These are phyloP conservation scores for Tetropium fuscum DNA, from an alignment of 2,888 invertebrate genomes.

Conservation along the genomic window DNA sequence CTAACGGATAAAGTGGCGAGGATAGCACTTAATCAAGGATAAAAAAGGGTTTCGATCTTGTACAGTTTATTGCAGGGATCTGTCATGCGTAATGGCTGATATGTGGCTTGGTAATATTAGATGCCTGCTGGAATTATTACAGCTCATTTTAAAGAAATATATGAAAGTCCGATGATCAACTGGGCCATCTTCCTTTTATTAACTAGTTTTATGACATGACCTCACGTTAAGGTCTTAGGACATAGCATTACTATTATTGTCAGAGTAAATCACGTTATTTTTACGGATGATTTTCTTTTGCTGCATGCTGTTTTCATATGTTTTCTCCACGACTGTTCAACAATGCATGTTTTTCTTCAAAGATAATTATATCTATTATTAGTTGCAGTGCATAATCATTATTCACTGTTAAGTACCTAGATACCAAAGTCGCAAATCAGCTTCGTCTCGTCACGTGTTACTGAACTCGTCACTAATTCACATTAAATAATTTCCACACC, in stretches of 20 bases:
- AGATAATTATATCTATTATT: too few relatives aligned
- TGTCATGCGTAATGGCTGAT: conserved; percentile 37
- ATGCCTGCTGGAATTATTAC: neutral
- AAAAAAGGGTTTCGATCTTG: conserved; percentile 45
- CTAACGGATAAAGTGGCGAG: conserved; percentile 41
- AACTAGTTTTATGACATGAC: conserved; percentile 1
- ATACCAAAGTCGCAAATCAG: too few relatives aligned
- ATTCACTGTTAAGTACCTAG: too few relatives aligned
- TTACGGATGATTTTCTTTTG: neutral
- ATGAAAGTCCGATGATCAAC: conserved; percentile 8
- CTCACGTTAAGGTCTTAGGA: neutral
- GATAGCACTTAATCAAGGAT: conserved; percentile 44
- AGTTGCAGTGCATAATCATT: too few relatives aligned
- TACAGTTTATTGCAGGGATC: conserved; percentile 40
- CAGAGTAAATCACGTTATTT: too few relatives aligned
- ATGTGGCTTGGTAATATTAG: too few relatives aligned
- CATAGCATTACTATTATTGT: too few relatives aligned
- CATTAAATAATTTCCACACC: neutral
- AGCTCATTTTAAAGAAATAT: conserved; percentile 4
- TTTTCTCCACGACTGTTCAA: too few relatives aligned
- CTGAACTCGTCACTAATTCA: neutral
- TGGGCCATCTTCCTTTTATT: neutral
- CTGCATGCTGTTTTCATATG: too few relatives aligned
- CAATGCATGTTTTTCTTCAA: too few relatives aligned
- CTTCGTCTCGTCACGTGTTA: neutral